Base-by-base conservation (phyloP, 2,797 vertebrate genomes). In the Aulostomus chinensis region DNA sequence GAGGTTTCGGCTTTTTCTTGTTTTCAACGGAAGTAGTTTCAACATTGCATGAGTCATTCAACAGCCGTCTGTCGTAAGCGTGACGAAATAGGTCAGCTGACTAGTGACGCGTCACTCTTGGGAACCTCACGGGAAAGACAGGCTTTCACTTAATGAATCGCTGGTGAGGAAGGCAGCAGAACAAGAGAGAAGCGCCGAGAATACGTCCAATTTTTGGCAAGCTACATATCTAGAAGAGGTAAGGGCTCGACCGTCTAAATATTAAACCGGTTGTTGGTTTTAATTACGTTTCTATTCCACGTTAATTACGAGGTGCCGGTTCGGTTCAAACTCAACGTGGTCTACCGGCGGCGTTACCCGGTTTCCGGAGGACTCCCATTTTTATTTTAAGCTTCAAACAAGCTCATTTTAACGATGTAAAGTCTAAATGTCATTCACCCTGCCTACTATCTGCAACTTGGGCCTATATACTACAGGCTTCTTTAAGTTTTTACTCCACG, bases 41-140 rank as follows among this genome's bases (percentile, higher is more conserved):
- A n/a, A n/a, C 21, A 36, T n/a, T n/a, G 9, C 24, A 3, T 21
- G 3, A 21, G 20, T 11, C 4, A 4, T 18, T 37, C 37, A 40
- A 6, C 24, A 8, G 3, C 14, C 2, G 0, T 13, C 17, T 26
- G 17, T 32, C 22, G 40, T 41, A 42, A 63, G 2, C n/a, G 2
- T 77, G 69, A 80, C n/a, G 73, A 58, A 52, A 60, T 18, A 3
- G 13, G 71, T 83, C 84, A 84, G 5, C 11, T 83, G 84, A 78
- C 68, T 10, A 13, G 13, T 78, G 80, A 86, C 81, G 78, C 62
- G 0, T 0, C 0, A 4, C 0, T 3, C 11, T 21, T 40, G 33
- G 60, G 62, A 36, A 50, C 15, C 32, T 57, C 8, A 20, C 20
- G 37, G 56, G 30, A 48, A 10, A 33, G 4, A 3, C 12, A 7